Evolutionary conservation across 2,888 invertebrate genomes (phyloP).

Genomic region (Leptopilina drosophilae): DNA sequence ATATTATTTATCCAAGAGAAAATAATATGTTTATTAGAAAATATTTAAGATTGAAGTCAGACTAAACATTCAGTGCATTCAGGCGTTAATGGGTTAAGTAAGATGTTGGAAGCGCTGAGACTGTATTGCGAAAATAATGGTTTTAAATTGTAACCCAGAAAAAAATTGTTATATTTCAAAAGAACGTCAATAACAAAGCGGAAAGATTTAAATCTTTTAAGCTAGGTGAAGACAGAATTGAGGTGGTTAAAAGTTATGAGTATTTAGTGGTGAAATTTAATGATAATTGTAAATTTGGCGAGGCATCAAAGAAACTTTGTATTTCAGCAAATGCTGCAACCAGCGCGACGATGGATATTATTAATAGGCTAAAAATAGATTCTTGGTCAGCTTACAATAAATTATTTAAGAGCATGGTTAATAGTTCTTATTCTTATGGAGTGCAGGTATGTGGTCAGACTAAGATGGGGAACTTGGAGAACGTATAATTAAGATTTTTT

Average conservation of each 20-base stretch:
- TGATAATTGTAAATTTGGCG: not conserved
- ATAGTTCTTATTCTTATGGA: not conserved
- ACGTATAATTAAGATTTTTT: not conserved
- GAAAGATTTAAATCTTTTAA: not conserved
- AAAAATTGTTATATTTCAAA: too few species aligned
- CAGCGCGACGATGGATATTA: not conserved
- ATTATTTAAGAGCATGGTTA: not conserved
- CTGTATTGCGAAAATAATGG: too few species aligned
- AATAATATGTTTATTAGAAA: too few species aligned
- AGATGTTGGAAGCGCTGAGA: too few species aligned
- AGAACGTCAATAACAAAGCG: not conserved
- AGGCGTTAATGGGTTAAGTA: too few species aligned
- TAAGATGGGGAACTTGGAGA: not conserved
- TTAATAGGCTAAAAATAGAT: not conserved
- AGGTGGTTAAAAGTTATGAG: too few species aligned
- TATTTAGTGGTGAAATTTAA: not conserved
- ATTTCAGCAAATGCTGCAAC: not conserved
- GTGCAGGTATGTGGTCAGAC: not conserved
- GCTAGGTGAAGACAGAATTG: not conserved
- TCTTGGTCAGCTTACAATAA: not conserved
- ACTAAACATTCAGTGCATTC: too few species aligned
- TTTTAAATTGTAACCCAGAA: too few species aligned
- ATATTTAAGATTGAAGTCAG: too few species aligned
- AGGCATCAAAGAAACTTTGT: not conserved
- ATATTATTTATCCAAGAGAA: too few species aligned